Base-by-base conservation (phyloP, 1,140 invertebrate genomes). In the Drosophila busckii region DNA sequence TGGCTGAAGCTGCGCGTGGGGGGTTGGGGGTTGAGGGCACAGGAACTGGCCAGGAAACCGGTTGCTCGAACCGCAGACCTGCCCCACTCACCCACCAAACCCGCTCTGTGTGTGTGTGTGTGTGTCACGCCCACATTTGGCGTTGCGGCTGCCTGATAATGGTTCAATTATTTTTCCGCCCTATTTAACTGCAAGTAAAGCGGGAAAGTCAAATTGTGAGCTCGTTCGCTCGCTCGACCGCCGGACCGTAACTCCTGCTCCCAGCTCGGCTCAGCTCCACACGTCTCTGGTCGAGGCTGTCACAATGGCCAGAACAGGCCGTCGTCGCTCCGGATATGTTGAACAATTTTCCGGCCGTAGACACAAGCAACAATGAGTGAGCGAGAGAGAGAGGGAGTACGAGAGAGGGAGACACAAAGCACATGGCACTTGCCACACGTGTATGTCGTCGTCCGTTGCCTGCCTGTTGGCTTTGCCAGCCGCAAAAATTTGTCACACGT, bases 151-250 rank as follows among this genome's bases (percentile, higher is more conserved):
- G 69, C 65, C 70, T 76, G 76, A 82, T 84, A 84, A 84, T 84
- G 78, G 76, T 84, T 84, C 75, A 84, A 84, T 84, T 84, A 84
- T 84, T 84, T 84, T 84, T 84, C 78, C 78, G 76, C 67, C 70
- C 78, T 84, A 84, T 84, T 84, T 71, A 84, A 71, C 76, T 67
- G 69, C 69, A 73, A 67, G 69, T 70, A 73, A 67, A 63, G 50
- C 42, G 58, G 52, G 55, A 13, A 60, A 58, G 28, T 48, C 40
- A 34, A 41, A 31, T 25, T 26, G 25, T 29, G 16, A 10, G 20
- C 9, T 32, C 19, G 25, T 15, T 45, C 15, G 15, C 41, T 31
- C 19, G 22, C 23, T 34, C 12, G 4, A 26, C 7, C 8, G 35
- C n/a, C 20, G 25, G 29, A 28, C 44, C 34, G 34, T 13, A 20